These are phyloP conservation scores for Eleginops maclovinus DNA, from an alignment of 2,113 vertebrate species.

Conservation along the genomic window DNA sequence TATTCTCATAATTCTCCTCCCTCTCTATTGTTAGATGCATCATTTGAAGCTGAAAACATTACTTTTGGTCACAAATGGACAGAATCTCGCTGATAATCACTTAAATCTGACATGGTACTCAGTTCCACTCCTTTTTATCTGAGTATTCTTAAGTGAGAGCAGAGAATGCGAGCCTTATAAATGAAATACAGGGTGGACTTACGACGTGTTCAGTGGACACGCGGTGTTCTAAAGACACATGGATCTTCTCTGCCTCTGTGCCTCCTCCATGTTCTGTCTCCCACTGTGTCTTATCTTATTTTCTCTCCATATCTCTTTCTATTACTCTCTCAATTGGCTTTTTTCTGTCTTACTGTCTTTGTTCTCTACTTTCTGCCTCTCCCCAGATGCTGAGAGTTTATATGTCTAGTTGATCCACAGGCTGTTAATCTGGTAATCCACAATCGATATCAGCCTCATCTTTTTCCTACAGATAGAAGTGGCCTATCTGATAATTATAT, in stretches of 20 bases:
- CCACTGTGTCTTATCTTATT: conserved; percentile 29
- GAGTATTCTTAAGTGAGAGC: conserved; percentile 10
- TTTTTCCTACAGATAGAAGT: conserved; percentile 64
- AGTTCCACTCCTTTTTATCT: not conserved
- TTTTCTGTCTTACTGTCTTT: conserved; percentile 34
- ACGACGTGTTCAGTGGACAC: not conserved
- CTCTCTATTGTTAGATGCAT: not conserved
- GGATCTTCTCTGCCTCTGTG: conserved; percentile 33
- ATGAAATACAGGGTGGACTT: conserved; percentile 14
- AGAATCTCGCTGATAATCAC: not conserved
- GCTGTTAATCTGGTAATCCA: conserved; percentile 77
- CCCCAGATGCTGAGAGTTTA: conserved; percentile 36
- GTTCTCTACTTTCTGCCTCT: conserved; percentile 42
- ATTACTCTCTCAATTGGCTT: conserved; percentile 9
- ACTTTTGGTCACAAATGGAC: not conserved
- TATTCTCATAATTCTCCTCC: not conserved
- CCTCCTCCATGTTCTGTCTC: conserved; percentile 34
- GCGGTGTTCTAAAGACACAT: conserved; percentile 25
- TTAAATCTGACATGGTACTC: not conserved
- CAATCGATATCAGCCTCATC: conserved; percentile 66
- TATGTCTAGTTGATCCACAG: conserved; percentile 48
- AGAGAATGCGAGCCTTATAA: conserved; percentile 25
- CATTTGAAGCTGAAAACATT: not conserved
- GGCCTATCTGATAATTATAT: conserved; percentile 66
- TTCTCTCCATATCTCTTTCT: conserved; percentile 28